Evolutionary conservation across 2,888 invertebrate species (phyloP).

Genomic region (Caenorhabditis japonica): DNA sequence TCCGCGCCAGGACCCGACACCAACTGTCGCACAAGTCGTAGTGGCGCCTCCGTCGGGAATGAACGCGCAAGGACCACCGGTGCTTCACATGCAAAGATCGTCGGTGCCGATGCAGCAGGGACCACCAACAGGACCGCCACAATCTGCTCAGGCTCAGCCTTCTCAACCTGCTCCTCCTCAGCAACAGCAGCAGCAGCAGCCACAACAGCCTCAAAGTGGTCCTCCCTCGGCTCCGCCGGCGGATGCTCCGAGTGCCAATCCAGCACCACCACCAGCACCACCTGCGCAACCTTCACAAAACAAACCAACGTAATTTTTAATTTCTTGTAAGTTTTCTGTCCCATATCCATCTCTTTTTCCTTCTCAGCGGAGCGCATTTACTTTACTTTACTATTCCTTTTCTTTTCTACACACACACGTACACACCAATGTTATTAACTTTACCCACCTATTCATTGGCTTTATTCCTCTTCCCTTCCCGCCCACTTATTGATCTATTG

Average conservation of each 20-base stretch:
- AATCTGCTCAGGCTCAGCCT: background rate
- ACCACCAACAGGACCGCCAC: background rate
- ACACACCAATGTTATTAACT: too few relatives aligned
- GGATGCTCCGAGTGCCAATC: background rate
- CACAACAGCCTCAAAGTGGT: background rate
- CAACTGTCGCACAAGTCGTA: constrained; percentile 36
- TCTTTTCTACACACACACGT: too few relatives aligned
- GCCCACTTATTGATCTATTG: background rate
- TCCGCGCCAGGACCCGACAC: constrained; percentile 17
- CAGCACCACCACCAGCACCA: background rate
- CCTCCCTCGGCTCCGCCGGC: background rate
- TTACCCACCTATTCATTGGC: background rate
- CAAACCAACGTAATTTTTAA: too few relatives aligned
- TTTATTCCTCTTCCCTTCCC: background rate
- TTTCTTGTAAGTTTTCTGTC: too few relatives aligned
- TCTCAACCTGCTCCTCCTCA: background rate
- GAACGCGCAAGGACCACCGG: constrained; percentile 18
- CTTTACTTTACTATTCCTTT: too few relatives aligned
- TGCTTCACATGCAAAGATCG: constrained; percentile 24
- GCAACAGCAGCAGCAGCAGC: background rate
- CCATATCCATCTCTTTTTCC: too few relatives aligned
- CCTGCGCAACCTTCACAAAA: background rate
- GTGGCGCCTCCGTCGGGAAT: constrained; percentile 41
- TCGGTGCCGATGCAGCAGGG: background rate
- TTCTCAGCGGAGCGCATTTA: too few relatives aligned